phyloP scores from a whole-genome alignment of 2,113 vertebrate species.

The Vireo altiloquus region DNA sequence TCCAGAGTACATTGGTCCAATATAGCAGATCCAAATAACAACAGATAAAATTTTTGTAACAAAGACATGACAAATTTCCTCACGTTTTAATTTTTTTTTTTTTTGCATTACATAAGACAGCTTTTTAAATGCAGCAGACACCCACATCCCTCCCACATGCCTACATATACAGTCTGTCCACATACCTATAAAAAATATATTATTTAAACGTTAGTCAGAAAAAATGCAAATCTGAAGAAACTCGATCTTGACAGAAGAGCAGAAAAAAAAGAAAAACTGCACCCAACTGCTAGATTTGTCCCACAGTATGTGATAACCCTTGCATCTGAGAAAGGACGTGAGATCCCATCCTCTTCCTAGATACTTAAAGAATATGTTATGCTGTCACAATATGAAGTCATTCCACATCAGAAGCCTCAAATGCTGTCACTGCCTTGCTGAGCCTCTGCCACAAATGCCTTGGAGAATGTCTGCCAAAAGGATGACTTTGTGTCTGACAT shows the following conservation, averaged over 20 bases:
- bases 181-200: neutral
- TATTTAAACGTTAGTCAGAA: neutral
- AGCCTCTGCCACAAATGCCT: neutral
- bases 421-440: neutral
- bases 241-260: neutral
- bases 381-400: neutral
- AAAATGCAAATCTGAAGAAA: neutral
- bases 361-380: neutral
- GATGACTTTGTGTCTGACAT: neutral
- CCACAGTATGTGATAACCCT: neutral
- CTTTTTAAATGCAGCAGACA: neutral
- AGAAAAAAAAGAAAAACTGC: neutral
- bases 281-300: neutral
- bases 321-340: neutral
- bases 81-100: neutral
- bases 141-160: neutral
- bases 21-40: neutral
- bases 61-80: neutral
- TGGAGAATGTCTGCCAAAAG: neutral
- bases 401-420: neutral
- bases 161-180: neutral
- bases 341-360: neutral
- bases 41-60: neutral
- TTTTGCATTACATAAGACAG: neutral
- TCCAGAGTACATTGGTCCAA: neutral